These are phyloP conservation scores for Halocaridina rubra DNA, from an alignment of 2,888 invertebrate species.

Conservation along the genomic window DNA sequence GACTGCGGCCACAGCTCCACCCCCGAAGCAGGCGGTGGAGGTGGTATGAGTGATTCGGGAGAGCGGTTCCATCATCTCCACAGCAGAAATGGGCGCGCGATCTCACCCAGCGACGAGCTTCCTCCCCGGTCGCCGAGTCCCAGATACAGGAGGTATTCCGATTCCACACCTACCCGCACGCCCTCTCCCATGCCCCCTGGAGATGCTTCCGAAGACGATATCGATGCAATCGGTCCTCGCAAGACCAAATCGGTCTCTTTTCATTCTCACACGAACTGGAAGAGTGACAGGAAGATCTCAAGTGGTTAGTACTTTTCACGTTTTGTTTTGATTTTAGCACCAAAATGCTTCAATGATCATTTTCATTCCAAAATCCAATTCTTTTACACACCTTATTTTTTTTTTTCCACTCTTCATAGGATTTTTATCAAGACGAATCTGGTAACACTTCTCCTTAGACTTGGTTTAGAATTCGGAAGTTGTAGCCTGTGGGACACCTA, in stretches of 20 bases:
- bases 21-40: conserved; percentile 3
- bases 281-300: conserved; percentile 71
- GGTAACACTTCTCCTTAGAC: too few species aligned
- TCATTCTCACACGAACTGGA: conserved; percentile 67
- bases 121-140: conserved; percentile 56
- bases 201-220: conserved; percentile 32
- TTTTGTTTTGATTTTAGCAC: too few species aligned
- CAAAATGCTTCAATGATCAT: too few species aligned
- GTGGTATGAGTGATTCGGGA: neutral
- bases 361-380: too few species aligned
- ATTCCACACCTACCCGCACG: conserved; percentile 53
- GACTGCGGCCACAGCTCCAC: conserved; percentile 44
- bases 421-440: too few species aligned
- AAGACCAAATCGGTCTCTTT: conserved; percentile 67
- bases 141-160: conserved; percentile 50
- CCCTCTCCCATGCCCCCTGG: conserved; percentile 46
- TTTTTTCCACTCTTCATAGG: too few species aligned
- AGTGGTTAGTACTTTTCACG: conserved; percentile 73
- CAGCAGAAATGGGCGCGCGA: conserved; percentile 36
- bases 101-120: conserved; percentile 28
- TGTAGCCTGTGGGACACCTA: too few species aligned
- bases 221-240: conserved; percentile 24
- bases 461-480: too few species aligned
- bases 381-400: too few species aligned
- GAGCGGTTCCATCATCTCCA: conserved; percentile 20